phyloP scores from a whole-genome alignment of 2,888 invertebrate species.

The Ichneumoninae sp. region DNA sequence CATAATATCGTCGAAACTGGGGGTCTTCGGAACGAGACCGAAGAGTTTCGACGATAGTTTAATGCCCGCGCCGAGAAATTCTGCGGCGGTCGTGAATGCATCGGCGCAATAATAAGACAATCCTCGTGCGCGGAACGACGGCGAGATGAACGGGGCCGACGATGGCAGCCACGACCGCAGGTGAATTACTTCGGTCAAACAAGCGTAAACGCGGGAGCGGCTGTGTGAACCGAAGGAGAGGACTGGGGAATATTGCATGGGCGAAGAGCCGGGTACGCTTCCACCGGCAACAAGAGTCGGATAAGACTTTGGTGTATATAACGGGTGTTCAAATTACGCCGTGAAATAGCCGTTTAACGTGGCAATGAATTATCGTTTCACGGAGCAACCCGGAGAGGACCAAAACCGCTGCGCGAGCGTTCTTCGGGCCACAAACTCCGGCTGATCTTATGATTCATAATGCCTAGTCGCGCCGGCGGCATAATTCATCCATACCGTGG shows the following conservation, averaged over 20 bases:
- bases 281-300: slow-evolving; percentile 28
- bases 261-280: background rate
- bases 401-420: slow-evolving; percentile 6
- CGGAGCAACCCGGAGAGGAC: slow-evolving; percentile 40
- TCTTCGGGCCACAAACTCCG: slow-evolving; percentile 25
- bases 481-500: slow-evolving; percentile 61
- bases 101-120: background rate
- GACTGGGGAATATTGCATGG: background rate
- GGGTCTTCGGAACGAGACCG: background rate
- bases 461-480: slow-evolving; percentile 16
- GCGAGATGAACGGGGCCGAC: slow-evolving; percentile 45
- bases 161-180: slow-evolving; percentile 48
- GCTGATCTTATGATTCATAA: slow-evolving; percentile 58
- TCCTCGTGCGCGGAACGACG: slow-evolving; percentile 9
- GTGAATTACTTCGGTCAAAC: slow-evolving; percentile 59
- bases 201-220: slow-evolving; percentile 35
- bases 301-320: slow-evolving; percentile 59
- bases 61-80: background rate
- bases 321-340: slow-evolving; percentile 73
- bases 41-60: background rate
- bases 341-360: slow-evolving; percentile 76
- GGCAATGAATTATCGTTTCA: slow-evolving; percentile 73
- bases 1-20: background rate
- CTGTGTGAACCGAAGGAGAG: background rate
- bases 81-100: slow-evolving; percentile 1